phyloP scores from a whole-genome alignment of 2,797 vertebrate species.

The Pipistrellus pygmaeus region DNA sequence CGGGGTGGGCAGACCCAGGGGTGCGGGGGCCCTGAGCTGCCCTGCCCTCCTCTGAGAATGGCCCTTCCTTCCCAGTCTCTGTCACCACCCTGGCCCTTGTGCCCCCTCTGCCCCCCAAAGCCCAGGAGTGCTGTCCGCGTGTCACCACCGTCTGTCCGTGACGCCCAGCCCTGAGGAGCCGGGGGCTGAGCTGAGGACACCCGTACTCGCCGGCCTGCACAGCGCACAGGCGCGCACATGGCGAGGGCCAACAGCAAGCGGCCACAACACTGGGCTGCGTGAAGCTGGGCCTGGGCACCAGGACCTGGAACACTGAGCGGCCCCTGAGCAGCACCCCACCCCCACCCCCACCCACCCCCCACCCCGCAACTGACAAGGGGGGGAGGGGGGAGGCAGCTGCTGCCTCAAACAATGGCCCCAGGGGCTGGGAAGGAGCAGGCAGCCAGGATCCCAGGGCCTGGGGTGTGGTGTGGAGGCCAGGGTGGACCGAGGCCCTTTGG shows the following conservation, averaged over 20 bases:
- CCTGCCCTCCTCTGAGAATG: neutral
- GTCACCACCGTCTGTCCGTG: neutral
- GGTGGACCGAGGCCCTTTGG: rapidly evolving
- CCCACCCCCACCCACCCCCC: no score
- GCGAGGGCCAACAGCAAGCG: rapidly evolving
- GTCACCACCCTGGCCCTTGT: rapidly evolving
- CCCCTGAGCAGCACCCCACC: neutral
- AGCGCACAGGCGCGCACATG: rapidly evolving
- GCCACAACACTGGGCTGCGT: neutral
- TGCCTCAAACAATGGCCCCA: neutral
- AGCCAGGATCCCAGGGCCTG: neutral
- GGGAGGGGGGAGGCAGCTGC: neutral
- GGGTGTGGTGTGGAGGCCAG: rapidly evolving
- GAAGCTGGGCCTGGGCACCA: rapidly evolving
- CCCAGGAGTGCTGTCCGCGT: neutral
- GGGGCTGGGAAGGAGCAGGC: slow-evolving; percentile 37
- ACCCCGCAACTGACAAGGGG: neutral
- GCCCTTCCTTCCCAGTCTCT: rapidly evolving
- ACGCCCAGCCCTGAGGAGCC: neutral
- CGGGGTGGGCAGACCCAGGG: rapidly evolving
- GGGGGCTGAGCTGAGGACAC: neutral
- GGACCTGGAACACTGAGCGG: neutral
- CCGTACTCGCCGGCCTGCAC: neutral
- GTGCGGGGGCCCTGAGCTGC: neutral
- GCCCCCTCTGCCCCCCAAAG: neutral